phyloP scores from a whole-genome alignment of 2,113 vertebrate species.

The Hucho hucho region DNA sequence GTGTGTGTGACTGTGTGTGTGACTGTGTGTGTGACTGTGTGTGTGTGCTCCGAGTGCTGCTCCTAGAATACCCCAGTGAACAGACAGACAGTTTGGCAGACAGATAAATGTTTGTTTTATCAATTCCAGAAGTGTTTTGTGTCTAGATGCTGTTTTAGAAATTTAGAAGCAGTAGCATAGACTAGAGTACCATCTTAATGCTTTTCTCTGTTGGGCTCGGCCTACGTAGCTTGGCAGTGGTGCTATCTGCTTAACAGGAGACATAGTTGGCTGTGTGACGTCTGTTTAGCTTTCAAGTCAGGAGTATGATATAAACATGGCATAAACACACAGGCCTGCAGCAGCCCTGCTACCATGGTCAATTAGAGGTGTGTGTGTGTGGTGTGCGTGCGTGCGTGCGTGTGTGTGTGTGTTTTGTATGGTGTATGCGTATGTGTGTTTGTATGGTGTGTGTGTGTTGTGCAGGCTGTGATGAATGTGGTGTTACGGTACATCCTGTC shows the following conservation, averaged over 20 bases:
- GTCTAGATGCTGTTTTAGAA: background rate
- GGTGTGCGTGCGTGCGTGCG: background rate
- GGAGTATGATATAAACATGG: conserved; percentile 55
- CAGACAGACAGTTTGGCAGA: conserved; percentile 9
- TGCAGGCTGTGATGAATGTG: background rate
- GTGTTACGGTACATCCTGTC: background rate
- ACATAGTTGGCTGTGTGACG: conserved; percentile 26
- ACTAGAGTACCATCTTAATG: conserved; percentile 65
- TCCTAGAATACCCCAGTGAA: conserved; percentile 15
- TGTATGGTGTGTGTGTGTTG: background rate
- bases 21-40: too few relatives aligned
- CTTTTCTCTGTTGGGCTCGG: conserved; percentile 68
- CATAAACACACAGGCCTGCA: conserved; percentile 48
- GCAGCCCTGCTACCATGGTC: conserved; percentile 25
- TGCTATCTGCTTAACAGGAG: conserved; percentile 56
- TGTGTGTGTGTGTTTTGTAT: conserved; percentile 9
- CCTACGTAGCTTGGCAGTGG: conserved; percentile 63
- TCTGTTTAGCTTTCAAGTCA: conserved; percentile 22
- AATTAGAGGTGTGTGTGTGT: conserved; percentile 32
- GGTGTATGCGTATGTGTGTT: conserved; percentile 19
- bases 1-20: too few relatives aligned
- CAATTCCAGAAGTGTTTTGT: conserved; percentile 20
- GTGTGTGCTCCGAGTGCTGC: conserved; percentile 20
- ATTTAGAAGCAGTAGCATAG: conserved; percentile 29
- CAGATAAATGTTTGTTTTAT: conserved; percentile 21